phyloP scores from a whole-genome alignment of 1,140 invertebrate species.

The Prorops nasuta region DNA sequence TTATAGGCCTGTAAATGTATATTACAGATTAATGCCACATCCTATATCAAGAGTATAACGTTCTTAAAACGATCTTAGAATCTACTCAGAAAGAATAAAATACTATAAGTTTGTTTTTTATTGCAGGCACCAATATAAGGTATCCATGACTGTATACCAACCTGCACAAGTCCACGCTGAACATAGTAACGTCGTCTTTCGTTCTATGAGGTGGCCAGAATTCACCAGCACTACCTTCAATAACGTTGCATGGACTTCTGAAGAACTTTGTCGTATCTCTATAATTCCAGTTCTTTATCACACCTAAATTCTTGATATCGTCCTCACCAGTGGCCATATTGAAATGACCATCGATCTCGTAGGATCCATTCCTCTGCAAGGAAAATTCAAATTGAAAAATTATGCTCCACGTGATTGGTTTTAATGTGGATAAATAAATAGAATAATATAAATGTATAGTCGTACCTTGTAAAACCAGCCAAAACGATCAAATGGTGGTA shows the following conservation, averaged over 20 bases:
- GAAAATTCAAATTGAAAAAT: slow-evolving; percentile 6
- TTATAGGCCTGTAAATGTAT: slow-evolving; percentile 28
- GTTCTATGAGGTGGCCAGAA: slow-evolving; percentile 67
- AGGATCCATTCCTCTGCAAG: slow-evolving; percentile 70
- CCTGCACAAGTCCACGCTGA: slow-evolving; percentile 70
- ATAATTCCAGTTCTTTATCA: slow-evolving; percentile 69
- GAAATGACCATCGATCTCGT: slow-evolving; percentile 68
- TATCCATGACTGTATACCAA: too few species aligned
- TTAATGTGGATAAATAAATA: not conserved
- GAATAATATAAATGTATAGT: not conserved
- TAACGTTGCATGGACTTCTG: slow-evolving; percentile 57
- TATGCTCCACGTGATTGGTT: not conserved
- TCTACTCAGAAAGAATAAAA: slow-evolving; percentile 7
- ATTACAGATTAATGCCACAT: slow-evolving; percentile 1
- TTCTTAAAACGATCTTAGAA: too few species aligned
- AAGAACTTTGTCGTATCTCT: slow-evolving; percentile 62
- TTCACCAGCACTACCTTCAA: slow-evolving; percentile 73
- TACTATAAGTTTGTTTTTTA: slow-evolving; percentile 21
- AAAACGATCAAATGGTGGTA: slow-evolving; percentile 70
- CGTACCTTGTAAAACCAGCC: slow-evolving; percentile 80
- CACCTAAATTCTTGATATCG: slow-evolving; percentile 63
- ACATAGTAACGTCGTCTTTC: slow-evolving; percentile 61
- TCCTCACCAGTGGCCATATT: slow-evolving; percentile 70
- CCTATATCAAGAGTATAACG: slow-evolving; percentile 1
- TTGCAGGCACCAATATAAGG: too few species aligned